These are phyloP conservation scores for Odocoileus hemionus DNA, from an alignment of 2,113 vertebrate genomes.

Conservation along the genomic window DNA sequence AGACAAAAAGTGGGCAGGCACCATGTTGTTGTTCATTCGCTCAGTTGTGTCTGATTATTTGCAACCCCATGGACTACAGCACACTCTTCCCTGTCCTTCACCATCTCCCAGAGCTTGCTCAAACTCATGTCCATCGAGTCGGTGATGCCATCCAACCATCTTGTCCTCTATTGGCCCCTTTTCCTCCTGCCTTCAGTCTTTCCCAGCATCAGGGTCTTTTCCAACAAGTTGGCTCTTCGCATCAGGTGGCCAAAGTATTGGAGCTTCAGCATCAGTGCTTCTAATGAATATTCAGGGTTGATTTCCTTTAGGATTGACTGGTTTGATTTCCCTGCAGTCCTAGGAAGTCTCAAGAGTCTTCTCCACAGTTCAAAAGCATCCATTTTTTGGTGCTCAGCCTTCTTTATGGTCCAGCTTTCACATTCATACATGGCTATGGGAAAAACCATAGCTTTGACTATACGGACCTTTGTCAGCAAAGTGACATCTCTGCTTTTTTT, in stretches of 20 bases:
- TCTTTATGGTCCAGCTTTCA: neutral
- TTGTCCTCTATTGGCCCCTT: neutral
- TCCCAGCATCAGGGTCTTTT: neutral
- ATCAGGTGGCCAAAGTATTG: neutral
- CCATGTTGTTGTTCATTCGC: neutral
- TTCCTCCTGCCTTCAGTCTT: neutral
- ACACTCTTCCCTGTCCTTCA: neutral
- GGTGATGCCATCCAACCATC: neutral
- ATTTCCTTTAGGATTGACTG: neutral
- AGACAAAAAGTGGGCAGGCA: neutral
- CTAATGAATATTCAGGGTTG: neutral
- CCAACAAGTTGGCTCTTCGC: neutral
- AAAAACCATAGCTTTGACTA: neutral
- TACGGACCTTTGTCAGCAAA: neutral
- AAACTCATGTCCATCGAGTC: neutral
- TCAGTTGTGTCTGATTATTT: neutral
- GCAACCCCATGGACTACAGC: neutral
- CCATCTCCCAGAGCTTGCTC: neutral
- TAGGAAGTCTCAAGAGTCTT: neutral
- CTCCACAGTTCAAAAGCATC: neutral
- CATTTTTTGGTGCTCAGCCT: neutral
- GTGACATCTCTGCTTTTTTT: neutral
- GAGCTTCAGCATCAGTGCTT: neutral
- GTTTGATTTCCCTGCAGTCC: neutral
- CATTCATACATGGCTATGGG: neutral